Evolutionary conservation across 2,113 vertebrate genomes (phyloP).

Genomic region (Turdus rufiventris): DNA sequence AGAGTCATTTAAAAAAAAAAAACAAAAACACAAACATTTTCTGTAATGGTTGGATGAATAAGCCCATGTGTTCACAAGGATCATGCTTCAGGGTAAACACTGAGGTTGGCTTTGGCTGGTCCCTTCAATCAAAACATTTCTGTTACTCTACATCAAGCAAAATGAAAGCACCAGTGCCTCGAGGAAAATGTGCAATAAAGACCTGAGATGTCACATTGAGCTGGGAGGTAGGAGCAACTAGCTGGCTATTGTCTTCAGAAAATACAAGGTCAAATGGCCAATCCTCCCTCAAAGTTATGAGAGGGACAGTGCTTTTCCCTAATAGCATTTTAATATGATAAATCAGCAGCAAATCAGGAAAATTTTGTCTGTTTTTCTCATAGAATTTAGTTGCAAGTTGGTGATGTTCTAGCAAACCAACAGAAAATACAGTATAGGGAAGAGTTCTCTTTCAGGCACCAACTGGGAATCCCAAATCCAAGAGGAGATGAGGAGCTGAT

Average conservation of each 20-base stretch:
- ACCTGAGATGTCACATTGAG: background rate
- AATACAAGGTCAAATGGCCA: background rate
- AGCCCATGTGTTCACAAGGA: constrained; percentile 14
- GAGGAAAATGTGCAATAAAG: background rate
- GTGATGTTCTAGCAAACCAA: background rate
- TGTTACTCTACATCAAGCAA: constrained; percentile 19
- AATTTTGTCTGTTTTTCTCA: background rate
- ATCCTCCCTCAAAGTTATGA: background rate
- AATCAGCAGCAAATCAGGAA: background rate
- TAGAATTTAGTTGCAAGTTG: background rate
- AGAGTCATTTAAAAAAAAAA: background rate
- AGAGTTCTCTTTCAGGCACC: background rate
- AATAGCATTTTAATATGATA: background rate
- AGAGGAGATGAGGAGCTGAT: background rate
- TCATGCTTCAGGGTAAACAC: constrained; percentile 37
- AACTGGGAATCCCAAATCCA: background rate
- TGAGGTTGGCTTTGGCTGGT: constrained; percentile 39
- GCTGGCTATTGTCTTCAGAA: background rate
- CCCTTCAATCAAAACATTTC: constrained; percentile 42
- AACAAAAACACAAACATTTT: background rate
- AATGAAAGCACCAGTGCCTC: constrained; percentile 11
- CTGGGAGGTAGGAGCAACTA: background rate
- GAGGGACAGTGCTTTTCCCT: background rate
- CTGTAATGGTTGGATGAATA: constrained; percentile 50
- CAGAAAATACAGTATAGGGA: background rate